Base-by-base conservation (phyloP, 2,113 vertebrate species). In the Eolophus roseicapilla region DNA sequence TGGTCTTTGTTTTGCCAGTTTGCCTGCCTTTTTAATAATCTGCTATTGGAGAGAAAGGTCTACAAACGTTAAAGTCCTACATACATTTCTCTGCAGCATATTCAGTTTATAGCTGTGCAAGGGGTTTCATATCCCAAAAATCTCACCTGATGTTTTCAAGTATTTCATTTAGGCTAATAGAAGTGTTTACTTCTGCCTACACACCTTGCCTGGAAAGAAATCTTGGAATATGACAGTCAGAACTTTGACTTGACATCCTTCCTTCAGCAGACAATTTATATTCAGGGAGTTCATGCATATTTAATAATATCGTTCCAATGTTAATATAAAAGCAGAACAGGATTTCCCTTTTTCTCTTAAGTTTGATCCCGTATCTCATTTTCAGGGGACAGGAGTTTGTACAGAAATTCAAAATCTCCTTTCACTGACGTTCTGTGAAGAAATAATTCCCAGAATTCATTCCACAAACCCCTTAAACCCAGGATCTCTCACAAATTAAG, bases 231-330 rank as follows among this genome's bases (percentile, higher is more conserved):
- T 70, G 27, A 62, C 41, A 88, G 62, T 47, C 59, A 90, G 83
- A 91, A 84, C 35, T 82, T 77, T 79, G 73, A 86, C 74, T 94
- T 81, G 39, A 69, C 60, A 75, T 75, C 76, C 17, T 81, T 68
- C 67, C 65, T 92, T 88, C 71, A 52, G 81, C 47, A 78, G 50
- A 88, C 57, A 17, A 82, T 92, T 83, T 84, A n/a, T 84, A 84
- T 82, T 91, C 83, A 84, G 25, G 14, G 52, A 75, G 62, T 76
- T 75, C 55, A 82, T 86, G 7, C 44, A 88, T 88, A 77, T 84
- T 91, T 93, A 86, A 95, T 64, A 77, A 50, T 52, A 71, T 7
- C 49, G 44, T 90, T 96, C 80, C 94, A 92, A 82, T 92, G 49
- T 92, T 95, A 95, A 57, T 75, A 41, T 28, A 75, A 81, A 88